Evolutionary conservation across 2,888 invertebrate species (phyloP).

Genomic region (Asteroscopus sphinx): DNA sequence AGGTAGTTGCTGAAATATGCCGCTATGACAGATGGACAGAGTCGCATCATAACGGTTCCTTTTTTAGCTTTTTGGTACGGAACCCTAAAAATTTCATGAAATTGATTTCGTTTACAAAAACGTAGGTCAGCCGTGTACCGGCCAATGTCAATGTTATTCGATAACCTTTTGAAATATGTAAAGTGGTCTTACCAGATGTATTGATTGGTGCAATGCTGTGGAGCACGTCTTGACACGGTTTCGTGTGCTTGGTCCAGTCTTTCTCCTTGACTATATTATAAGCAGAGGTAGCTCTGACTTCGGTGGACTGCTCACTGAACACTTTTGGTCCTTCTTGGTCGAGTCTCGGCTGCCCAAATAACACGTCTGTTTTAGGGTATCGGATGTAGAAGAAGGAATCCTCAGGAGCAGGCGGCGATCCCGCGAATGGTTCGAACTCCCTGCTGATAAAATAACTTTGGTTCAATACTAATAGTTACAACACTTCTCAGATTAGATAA

Average conservation of each 20-base stretch:
- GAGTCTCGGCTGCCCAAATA: constrained; percentile 75
- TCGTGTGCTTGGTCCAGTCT: constrained; percentile 92
- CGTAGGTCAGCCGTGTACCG: constrained; percentile 1
- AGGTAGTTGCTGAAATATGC: no score
- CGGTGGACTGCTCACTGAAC: constrained; percentile 68
- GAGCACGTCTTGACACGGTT: constrained; percentile 92
- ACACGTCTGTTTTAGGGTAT: constrained; percentile 88
- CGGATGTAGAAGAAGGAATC: constrained; percentile 92
- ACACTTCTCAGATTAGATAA: constrained; percentile 21
- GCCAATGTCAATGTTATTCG: constrained; percentile 56
- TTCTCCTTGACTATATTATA: constrained; percentile 75
- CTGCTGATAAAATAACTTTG: constrained; percentile 63
- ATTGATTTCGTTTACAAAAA: constrained; percentile 8
- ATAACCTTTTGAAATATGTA: constrained; percentile 57
- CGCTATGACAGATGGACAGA: no score
- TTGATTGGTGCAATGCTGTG: constrained; percentile 84
- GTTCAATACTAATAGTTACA: constrained; percentile 25
- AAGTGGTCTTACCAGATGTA: constrained; percentile 74
- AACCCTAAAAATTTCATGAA: no score
- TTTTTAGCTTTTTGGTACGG: no score
- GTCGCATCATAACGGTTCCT: no score
- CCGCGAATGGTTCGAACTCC: constrained; percentile 85
- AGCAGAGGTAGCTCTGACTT: constrained; percentile 66
- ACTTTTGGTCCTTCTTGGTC: constrained; percentile 67
- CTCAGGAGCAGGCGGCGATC: constrained; percentile 93